Conservation (phyloP, 92 coral and sea anemone species). For the Palythoa grandiflora region DNA sequence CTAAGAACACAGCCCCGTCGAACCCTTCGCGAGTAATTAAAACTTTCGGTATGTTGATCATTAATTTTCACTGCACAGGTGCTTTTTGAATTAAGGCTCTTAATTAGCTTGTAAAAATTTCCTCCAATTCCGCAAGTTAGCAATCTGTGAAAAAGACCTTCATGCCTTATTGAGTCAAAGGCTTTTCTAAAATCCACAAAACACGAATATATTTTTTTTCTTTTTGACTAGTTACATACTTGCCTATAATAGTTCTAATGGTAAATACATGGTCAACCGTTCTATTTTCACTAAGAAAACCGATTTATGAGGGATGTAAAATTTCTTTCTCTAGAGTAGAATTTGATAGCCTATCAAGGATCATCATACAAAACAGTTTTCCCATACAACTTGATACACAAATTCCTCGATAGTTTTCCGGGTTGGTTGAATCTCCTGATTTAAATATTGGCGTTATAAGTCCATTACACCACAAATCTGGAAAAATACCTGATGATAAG, state of each 20-base stretch:
- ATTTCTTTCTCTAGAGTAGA: not conserved
- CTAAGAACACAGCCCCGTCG: not conserved
- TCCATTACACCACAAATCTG: slow-evolving; percentile 28
- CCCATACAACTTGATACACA: slow-evolving; percentile 25
- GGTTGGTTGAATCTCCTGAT: slow-evolving; percentile 10
- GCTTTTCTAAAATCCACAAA: no score
- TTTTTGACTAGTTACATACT: slow-evolving; percentile 3
- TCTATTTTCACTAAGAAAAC: slow-evolving; percentile 9
- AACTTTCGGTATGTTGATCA: no score
- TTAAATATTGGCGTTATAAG: slow-evolving; percentile 13
- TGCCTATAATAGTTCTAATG: slow-evolving; percentile 18
- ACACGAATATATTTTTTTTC: not conserved
- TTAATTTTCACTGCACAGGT: not conserved
- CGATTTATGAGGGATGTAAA: slow-evolving; percentile 4
- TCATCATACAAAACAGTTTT: slow-evolving; percentile 16
- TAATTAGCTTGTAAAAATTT: not conserved
- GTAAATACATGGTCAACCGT: slow-evolving; percentile 40
- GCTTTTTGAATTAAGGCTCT: not conserved
- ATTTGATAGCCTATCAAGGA: slow-evolving; percentile 10
- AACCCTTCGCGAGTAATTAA: not conserved
- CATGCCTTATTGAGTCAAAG: no score
- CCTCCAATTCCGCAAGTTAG: not conserved
- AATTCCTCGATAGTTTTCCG: slow-evolving; percentile 26
- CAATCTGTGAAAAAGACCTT: not conserved
- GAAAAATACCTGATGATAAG: slow-evolving; percentile 21